A percentile compares a stretch with the other conserved stretches of the same genome.
Conservation (phyloP, 2,113 vertebrate species). For the Cyphotilapia sp. region DNA sequence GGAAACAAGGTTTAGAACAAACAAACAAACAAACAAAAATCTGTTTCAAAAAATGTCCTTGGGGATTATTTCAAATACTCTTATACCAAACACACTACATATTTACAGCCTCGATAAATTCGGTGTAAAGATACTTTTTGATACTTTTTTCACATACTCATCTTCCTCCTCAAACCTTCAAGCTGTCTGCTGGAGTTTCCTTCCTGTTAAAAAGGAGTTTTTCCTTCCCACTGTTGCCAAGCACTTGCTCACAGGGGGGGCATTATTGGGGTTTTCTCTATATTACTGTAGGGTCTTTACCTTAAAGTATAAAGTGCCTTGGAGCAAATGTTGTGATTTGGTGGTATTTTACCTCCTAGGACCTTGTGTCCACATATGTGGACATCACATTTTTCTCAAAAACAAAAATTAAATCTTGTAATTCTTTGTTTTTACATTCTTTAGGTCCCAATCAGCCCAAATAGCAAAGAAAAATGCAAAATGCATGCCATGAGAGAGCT, state of each 20-base stretch:
- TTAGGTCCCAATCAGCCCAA: neutral
- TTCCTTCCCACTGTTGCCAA: neutral
- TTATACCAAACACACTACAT: rapidly evolving
- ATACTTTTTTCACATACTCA: neutral
- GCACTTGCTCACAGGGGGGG: neutral
- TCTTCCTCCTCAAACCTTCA: rapidly evolving
- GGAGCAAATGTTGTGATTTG: neutral
- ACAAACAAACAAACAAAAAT: neutral
- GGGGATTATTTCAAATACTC: neutral
- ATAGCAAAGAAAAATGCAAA: neutral
- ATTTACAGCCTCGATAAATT: neutral
- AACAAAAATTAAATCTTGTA: neutral
- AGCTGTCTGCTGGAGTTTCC: neutral
- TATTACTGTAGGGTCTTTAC: neutral
- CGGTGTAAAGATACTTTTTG: neutral
- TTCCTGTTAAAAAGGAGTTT: neutral
- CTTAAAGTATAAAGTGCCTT: neutral
- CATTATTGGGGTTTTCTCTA: neutral
- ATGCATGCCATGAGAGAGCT: neutral
- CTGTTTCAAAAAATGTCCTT: neutral
- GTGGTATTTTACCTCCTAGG: neutral
- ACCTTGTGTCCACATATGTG: neutral
- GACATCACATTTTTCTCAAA: neutral
- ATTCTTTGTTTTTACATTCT: neutral
- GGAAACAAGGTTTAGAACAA: neutral